These are phyloP conservation scores for Heliothis subflexa DNA, from an alignment of 1,140 invertebrate species.

Conservation along the genomic window DNA sequence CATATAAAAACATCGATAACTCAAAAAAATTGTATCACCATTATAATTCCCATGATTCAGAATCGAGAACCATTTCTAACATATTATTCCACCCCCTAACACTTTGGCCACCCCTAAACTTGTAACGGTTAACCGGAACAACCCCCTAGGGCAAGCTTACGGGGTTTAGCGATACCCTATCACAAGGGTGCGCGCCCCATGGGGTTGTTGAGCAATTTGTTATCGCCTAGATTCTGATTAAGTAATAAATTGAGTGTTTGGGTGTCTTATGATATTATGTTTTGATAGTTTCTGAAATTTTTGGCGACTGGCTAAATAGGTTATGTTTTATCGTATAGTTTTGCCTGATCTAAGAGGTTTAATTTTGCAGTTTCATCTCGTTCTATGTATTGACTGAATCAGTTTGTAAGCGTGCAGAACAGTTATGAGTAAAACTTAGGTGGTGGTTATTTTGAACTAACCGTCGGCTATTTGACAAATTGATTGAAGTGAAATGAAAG, in stretches of 20 bases:
- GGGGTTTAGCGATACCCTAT: slow-evolving; percentile 18
- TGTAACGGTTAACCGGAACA: slow-evolving; percentile 47
- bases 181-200: slow-evolving; percentile 36
- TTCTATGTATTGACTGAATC: too few relatives aligned
- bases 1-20: too few relatives aligned
- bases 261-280: slow-evolving; percentile 9
- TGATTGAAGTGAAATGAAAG: too few relatives aligned
- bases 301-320: too few relatives aligned
- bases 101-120: slow-evolving; percentile 27
- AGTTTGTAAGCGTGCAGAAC: too few relatives aligned
- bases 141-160: slow-evolving; percentile 47
- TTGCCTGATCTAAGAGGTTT: too few relatives aligned
- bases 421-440: too few relatives aligned
- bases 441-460: too few relatives aligned
- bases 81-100: slow-evolving; percentile 11
- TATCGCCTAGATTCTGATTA: slow-evolving; percentile 47
- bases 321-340: too few relatives aligned
- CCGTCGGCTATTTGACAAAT: too few relatives aligned
- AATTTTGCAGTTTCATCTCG: too few relatives aligned
- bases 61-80: slow-evolving; percentile 3
- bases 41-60: slow-evolving; percentile 6
- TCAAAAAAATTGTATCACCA: neutral
- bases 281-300: slow-evolving; percentile 14
- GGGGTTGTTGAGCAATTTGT: slow-evolving; percentile 16
- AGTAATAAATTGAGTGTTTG: slow-evolving; percentile 42